Conservation (phyloP, 2,113 vertebrate genomes). For the Tinamus guttatus region DNA sequence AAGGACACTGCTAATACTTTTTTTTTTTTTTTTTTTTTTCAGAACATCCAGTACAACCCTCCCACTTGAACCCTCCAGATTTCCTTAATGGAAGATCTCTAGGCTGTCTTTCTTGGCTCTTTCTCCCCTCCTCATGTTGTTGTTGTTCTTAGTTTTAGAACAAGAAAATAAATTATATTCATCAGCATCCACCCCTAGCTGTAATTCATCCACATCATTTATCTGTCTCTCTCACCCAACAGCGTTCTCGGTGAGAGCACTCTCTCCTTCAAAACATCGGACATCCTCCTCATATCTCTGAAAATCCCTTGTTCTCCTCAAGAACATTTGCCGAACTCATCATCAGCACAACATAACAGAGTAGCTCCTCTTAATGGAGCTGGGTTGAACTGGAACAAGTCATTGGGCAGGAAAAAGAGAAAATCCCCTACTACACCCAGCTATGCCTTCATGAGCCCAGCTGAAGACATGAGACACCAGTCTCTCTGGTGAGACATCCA, state of each 20-base stretch:
- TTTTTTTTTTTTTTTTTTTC: background rate
- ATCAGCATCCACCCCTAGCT: background rate
- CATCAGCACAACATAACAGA: background rate
- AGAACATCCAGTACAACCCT: background rate
- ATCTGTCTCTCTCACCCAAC: background rate
- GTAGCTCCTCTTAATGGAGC: background rate
- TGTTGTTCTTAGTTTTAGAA: background rate
- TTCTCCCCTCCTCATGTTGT: background rate
- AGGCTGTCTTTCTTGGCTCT: background rate
- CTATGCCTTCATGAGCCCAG: background rate
- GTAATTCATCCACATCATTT: background rate
- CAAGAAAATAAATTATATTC: background rate
- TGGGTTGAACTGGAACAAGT: background rate
- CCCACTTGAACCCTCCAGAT: background rate
- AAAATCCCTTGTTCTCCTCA: no score
- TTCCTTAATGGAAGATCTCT: background rate
- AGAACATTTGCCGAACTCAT: background rate
- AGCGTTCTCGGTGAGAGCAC: background rate
- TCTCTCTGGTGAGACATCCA: rapidly evolving
- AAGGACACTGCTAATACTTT: background rate
- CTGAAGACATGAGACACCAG: background rate
- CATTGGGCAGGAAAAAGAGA: background rate
- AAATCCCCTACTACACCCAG: background rate
- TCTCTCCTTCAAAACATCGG: no score
- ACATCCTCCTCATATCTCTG: no score